phyloP scores from a whole-genome alignment of 2,797 vertebrate genomes.

The Etheostoma nigrum region DNA sequence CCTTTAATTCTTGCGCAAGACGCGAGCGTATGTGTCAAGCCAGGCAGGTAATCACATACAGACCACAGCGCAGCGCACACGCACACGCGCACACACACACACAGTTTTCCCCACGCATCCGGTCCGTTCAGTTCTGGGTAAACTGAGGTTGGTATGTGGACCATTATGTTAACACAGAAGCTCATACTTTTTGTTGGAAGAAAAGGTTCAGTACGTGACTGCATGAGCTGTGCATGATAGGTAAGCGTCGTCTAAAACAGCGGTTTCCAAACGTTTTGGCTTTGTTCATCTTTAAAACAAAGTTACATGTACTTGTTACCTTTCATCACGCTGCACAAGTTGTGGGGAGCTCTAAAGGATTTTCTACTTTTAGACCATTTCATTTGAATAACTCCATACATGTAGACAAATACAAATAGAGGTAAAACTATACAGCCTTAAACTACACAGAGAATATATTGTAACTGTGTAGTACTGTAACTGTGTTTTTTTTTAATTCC shows the following conservation, averaged over 20 bases:
- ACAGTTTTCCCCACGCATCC: too few species aligned
- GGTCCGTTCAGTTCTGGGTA: conserved; percentile 14
- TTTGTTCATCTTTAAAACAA: background rate
- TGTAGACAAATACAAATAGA: too few species aligned
- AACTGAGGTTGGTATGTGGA: conserved; percentile 61
- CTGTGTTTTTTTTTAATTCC: background rate
- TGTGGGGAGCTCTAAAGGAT: background rate
- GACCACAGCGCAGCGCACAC: too few species aligned
- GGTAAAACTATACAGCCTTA: background rate
- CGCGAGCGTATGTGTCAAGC: too few species aligned
- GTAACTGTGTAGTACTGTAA: background rate
- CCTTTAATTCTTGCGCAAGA: too few species aligned
- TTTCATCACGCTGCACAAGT: background rate
- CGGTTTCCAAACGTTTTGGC: background rate
- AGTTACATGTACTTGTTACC: background rate
- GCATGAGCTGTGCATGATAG: background rate
- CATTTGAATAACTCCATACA: background rate
- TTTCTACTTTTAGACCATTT: background rate
- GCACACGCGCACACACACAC: too few species aligned
- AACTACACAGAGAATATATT: background rate
- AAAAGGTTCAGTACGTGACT: conserved; percentile 24
- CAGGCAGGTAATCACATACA: too few species aligned
- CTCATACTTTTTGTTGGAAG: conserved; percentile 4
- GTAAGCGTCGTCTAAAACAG: background rate
- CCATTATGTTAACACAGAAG: conserved; percentile 57